Evolutionary conservation across 2,888 invertebrate genomes (phyloP), one percentile per base, ranked within the genome.

Genomic region (Andrena hattorfiana): DNA sequence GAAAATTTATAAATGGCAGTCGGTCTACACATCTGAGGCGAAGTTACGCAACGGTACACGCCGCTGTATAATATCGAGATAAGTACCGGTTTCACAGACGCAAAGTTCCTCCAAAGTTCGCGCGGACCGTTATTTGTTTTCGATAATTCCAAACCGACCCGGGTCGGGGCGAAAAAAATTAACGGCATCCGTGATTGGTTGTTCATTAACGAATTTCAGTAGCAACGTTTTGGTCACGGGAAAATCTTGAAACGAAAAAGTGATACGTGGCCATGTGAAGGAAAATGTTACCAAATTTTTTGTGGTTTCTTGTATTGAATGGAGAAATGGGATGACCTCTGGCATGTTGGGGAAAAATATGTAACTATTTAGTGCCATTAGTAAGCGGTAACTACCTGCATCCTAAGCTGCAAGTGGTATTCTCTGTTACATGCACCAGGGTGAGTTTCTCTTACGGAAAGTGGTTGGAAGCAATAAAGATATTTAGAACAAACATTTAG

Each of bases 1-100:
- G 87, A 85, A 85, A 85, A 89, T 80, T 76, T 78, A 85, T 86
- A 78, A 77, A 83, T 84, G 84, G 86, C 80, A 83, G 72, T 20
- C 73, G 62, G 49, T 63, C 64, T 59, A 84, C 72, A 76, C 77
- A 83, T 77, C 75, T 30, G 82, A 74, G 67, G 56, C 75, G 60
- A 35, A 59, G 81, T 85, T 85, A 82, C 81, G 85, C 85, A 85
- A 85, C 77, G 76, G 73, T 76, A 77, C 81, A 74, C 60, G 67
- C 42, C 42, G 74, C 67, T 56, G 80, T 75, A 70, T 83, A 83
- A 85, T 83, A 83, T 83, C 73, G 74, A 35, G 69, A 83, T 81
- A 85, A 85, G 81, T 85, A 83, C 85, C 77, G 85, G 85, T 83
- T 85, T 76, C 69, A 13, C 63, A 30, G 56, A 60, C 64, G 70